Percentiles rank a stretch among this genome's conserved stretches.
phyloP scores from a whole-genome alignment of 2,113 vertebrate genomes.

The Indri indri region DNA sequence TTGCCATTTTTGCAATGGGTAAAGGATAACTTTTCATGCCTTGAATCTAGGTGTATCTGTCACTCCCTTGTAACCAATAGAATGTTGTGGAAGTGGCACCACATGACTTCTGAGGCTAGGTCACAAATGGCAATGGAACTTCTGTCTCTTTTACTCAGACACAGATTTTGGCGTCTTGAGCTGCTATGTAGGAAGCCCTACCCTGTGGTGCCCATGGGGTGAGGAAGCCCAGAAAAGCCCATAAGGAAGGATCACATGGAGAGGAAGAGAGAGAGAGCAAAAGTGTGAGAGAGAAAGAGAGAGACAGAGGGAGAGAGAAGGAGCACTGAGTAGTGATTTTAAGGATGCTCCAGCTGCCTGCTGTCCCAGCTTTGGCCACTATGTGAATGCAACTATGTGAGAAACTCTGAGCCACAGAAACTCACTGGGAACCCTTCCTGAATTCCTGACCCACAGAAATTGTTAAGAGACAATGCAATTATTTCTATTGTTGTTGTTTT shows the following conservation, averaged over 20 bases:
- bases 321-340: background rate
- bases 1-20: background rate
- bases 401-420: background rate
- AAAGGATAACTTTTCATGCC: background rate
- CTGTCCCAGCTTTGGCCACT: background rate
- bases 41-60: background rate
- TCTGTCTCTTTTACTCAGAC: background rate
- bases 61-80: rapidly evolving
- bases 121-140: background rate
- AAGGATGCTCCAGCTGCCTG: background rate
- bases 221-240: background rate
- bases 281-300: background rate
- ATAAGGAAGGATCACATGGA: background rate
- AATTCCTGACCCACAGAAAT: background rate
- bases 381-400: background rate
- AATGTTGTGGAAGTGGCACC: rapidly evolving
- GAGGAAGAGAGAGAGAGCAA: background rate
- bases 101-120: background rate
- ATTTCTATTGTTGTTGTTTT: background rate
- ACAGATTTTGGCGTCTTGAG: background rate
- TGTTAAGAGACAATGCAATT: background rate
- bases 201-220: rapidly evolving
- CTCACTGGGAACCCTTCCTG: background rate
- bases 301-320: background rate
- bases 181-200: background rate